Conservation (phyloP, 35 echinoderm and acorn worm genomes). For the Apostichopus japonicus region DNA sequence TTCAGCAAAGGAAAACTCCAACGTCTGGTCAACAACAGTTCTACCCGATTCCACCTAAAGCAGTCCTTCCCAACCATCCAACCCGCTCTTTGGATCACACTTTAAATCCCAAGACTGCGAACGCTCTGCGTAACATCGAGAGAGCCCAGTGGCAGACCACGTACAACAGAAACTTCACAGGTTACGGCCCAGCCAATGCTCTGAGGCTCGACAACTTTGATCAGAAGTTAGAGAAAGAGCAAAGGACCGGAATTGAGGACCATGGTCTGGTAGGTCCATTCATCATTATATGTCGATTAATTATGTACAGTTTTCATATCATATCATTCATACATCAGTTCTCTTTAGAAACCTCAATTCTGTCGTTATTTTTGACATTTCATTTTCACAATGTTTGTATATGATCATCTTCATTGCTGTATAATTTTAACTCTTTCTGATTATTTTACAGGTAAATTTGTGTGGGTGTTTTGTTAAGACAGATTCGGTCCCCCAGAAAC, state of each 20-base stretch:
- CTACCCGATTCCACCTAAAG: conserved; percentile 94
- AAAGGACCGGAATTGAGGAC: conserved; percentile 78
- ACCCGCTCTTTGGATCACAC: conserved; percentile 79
- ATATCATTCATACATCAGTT: too few relatives aligned
- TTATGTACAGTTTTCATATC: too few relatives aligned
- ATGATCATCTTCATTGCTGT: too few relatives aligned
- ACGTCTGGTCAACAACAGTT: conserved; percentile 84
- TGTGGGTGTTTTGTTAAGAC: too few relatives aligned
- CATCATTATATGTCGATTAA: background rate
- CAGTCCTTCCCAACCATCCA: conserved; percentile 93
- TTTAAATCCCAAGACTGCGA: conserved; percentile 75
- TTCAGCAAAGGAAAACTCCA: conserved; percentile 88
- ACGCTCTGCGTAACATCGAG: conserved; percentile 91
- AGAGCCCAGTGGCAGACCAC: conserved; percentile 95
- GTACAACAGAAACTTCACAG: conserved; percentile 81
- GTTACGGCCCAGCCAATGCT: conserved; percentile 80
- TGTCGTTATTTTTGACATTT: too few relatives aligned
- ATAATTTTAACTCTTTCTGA: too few relatives aligned
- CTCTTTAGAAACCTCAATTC: too few relatives aligned
- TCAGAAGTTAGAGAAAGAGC: conserved; percentile 86
- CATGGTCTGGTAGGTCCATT: conserved; percentile 90
- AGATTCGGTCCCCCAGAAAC: too few relatives aligned
- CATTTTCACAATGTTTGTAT: too few relatives aligned
- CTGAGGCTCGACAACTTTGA: conserved; percentile 81
- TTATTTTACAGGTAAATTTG: too few relatives aligned